Conservation (phyloP, 2,113 vertebrate genomes). For the Heterochromis multidens region DNA sequence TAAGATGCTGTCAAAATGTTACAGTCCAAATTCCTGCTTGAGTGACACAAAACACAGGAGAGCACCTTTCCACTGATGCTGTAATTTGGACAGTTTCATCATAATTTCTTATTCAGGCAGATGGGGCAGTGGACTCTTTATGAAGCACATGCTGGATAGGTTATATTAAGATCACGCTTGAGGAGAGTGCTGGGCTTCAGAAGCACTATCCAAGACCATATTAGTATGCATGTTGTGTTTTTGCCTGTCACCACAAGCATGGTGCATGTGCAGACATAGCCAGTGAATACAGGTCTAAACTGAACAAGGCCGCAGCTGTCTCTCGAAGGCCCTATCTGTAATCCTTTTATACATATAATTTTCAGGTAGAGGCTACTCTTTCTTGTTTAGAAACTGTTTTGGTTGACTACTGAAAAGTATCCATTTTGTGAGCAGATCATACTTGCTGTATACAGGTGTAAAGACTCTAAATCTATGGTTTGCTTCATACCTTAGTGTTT, state of each 20-base stretch:
- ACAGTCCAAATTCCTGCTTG: background rate
- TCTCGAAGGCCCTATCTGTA: background rate
- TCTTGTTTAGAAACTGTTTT: background rate
- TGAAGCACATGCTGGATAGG: constrained; percentile 24
- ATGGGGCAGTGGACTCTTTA: background rate
- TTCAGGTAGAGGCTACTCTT: background rate
- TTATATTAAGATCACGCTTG: constrained; percentile 43
- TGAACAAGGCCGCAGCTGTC: constrained; percentile 4
- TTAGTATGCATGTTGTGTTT: constrained; percentile 59
- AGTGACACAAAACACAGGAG: background rate
- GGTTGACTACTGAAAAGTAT: background rate
- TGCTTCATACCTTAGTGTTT: background rate
- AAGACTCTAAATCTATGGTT: background rate
- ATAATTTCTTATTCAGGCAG: background rate
- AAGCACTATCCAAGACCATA: constrained; percentile 2
- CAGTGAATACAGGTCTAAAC: constrained; percentile 7
- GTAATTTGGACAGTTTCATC: background rate
- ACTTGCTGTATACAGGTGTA: background rate
- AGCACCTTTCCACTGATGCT: background rate
- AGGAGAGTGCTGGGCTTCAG: constrained; percentile 32
- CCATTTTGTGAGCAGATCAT: background rate
- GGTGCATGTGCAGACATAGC: background rate
- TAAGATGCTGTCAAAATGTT: background rate
- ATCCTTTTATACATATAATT: background rate
- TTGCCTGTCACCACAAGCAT: constrained; percentile 21